Conservation (phyloP, 2,113 vertebrate species). For the Siphamia tubifer region DNA sequence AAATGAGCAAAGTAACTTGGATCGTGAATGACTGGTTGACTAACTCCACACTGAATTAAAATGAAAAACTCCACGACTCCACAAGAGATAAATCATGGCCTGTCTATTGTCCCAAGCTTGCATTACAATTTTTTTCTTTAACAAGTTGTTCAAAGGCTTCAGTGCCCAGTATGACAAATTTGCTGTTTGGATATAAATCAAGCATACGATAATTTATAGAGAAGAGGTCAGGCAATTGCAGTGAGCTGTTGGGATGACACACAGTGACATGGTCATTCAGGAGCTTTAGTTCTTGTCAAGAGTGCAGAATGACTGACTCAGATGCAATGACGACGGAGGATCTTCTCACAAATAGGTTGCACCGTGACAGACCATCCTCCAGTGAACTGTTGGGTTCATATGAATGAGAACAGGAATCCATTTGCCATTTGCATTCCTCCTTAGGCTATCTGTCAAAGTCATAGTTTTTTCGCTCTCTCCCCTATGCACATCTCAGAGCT, state of each 20-base stretch:
- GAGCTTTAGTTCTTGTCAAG: constrained; percentile 15
- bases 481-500: constrained; percentile 31
- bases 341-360: constrained; percentile 24
- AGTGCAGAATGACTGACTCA: constrained; percentile 21
- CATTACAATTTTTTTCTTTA: background rate
- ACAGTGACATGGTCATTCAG: constrained; percentile 31
- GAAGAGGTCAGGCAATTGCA: constrained; percentile 8
- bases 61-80: background rate
- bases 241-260: constrained; percentile 31
- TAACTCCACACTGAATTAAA: constrained; percentile 17
- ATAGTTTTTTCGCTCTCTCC: constrained; percentile 24
- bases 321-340: constrained; percentile 36
- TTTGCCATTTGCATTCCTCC: constrained; percentile 70
- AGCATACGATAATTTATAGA: constrained; percentile 26
- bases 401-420: constrained; percentile 8
- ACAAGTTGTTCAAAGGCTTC: constrained; percentile 16
- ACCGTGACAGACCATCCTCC: constrained; percentile 47
- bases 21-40: constrained; percentile 36
- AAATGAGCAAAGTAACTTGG: constrained; percentile 6
- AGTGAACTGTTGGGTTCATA: constrained; percentile 21
- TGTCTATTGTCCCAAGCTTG: constrained; percentile 1
- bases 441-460: constrained; percentile 66
- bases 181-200: constrained; percentile 33
- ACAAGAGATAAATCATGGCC: background rate
- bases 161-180: constrained; percentile 16